Evolutionary conservation across 2,797 vertebrate species (phyloP).

Genomic region (Mus minutoides): DNA sequence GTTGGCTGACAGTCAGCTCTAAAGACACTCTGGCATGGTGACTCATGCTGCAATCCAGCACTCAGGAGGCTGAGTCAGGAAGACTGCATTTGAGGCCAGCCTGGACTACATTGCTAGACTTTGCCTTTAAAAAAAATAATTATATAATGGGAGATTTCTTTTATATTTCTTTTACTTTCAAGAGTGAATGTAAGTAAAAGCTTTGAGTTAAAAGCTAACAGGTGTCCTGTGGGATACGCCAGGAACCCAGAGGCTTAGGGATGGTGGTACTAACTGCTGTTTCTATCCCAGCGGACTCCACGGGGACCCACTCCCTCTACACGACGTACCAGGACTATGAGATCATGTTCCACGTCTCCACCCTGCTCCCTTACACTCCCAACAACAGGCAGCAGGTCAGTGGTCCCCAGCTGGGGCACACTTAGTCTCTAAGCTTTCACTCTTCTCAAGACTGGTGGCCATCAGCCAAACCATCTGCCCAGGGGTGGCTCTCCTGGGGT

Average conservation of each 20-base stretch:
- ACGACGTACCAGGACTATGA: slow-evolving; percentile 96
- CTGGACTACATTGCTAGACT: background rate
- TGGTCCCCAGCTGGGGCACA: background rate
- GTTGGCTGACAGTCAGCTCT: background rate
- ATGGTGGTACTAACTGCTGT: slow-evolving; percentile 52
- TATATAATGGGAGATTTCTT: slow-evolving; percentile 1
- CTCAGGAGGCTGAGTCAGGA: background rate
- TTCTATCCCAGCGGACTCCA: slow-evolving; percentile 93
- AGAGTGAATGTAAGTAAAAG: slow-evolving; percentile 60
- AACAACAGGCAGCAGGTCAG: slow-evolving; percentile 97
- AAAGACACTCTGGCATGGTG: background rate
- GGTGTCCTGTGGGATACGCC: slow-evolving; percentile 57
- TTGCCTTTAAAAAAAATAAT: background rate
- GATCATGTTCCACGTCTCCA: slow-evolving; percentile 99
- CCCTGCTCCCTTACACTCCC: slow-evolving; percentile 97
- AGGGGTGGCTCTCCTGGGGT: rapidly evolving
- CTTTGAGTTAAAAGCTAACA: slow-evolving; percentile 51
- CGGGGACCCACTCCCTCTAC: slow-evolving; percentile 96
- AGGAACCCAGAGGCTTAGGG: slow-evolving; percentile 51
- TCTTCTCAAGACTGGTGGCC: rapidly evolving
- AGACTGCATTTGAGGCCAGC: background rate
- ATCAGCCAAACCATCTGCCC: rapidly evolving
- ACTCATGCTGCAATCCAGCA: background rate
- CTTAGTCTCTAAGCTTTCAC: background rate
- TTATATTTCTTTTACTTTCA: slow-evolving; percentile 55